Evolutionary conservation across 2,888 invertebrate species (phyloP).

Genomic region (Arrhopalites spinosus): DNA sequence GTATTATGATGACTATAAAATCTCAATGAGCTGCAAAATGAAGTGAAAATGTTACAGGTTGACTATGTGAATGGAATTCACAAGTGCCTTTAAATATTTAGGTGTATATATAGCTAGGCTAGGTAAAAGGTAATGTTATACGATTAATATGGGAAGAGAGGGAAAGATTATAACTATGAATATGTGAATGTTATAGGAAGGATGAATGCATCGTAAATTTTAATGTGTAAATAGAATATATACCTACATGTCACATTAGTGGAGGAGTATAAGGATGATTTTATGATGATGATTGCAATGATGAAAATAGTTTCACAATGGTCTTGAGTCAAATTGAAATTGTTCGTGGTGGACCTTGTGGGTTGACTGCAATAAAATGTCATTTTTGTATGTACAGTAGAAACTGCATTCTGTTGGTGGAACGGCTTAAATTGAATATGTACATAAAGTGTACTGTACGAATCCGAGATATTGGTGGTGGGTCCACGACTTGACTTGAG

Average conservation of each 20-base stretch:
- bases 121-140: neutral
- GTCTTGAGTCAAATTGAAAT: slow-evolving; percentile 11
- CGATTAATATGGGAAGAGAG: neutral
- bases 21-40: slow-evolving; percentile 11
- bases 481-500: no score
- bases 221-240: slow-evolving; percentile 10
- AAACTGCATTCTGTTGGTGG: neutral
- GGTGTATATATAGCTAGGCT: neutral
- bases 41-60: slow-evolving; percentile 16
- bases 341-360: slow-evolving; percentile 14
- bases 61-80: neutral
- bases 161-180: neutral
- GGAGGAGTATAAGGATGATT: slow-evolving; percentile 7
- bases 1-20: no score
- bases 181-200: neutral
- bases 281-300: slow-evolving; percentile 7
- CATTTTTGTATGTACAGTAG: neutral
- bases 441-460: neutral
- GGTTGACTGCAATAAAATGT: slow-evolving; percentile 7
- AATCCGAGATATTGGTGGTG: neutral
- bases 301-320: slow-evolving; percentile 9
- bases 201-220: neutral
- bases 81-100: neutral
- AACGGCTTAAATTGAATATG: neutral
- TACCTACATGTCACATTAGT: slow-evolving; percentile 4